phyloP scores from a whole-genome alignment of 2,113 vertebrate species.

The Campylomormyrus numenius region DNA sequence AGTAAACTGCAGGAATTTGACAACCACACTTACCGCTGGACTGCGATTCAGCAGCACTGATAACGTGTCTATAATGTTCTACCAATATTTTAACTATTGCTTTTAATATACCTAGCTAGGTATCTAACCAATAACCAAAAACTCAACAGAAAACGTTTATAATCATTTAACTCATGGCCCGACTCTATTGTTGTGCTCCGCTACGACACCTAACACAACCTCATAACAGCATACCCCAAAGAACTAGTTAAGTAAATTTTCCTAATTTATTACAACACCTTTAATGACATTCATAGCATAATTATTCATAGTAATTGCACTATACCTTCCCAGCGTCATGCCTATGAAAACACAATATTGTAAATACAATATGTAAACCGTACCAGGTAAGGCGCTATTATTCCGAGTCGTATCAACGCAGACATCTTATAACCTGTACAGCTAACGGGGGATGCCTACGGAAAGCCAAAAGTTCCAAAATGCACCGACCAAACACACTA shows the following conservation, averaged over 20 bases:
- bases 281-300: background rate
- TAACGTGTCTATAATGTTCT: constrained; percentile 53
- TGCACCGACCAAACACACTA: background rate
- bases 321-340: background rate
- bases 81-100: background rate
- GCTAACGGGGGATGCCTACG: constrained; percentile 16
- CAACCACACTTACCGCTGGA: constrained; percentile 47
- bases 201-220: background rate
- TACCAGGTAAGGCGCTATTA: constrained; percentile 58
- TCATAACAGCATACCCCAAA: background rate
- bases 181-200: background rate
- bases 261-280: background rate
- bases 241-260: background rate
- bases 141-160: background rate
- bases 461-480: background rate
- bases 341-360: background rate
- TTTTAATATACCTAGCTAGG: background rate
- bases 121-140: background rate
- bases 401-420: constrained; percentile 58
- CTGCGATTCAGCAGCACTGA: constrained; percentile 48
- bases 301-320: background rate
- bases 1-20: background rate
- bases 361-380: background rate
- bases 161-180: background rate
- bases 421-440: constrained; percentile 55